phyloP scores from a whole-genome alignment of 2,113 vertebrate genomes.

The Salvator merianae region DNA sequence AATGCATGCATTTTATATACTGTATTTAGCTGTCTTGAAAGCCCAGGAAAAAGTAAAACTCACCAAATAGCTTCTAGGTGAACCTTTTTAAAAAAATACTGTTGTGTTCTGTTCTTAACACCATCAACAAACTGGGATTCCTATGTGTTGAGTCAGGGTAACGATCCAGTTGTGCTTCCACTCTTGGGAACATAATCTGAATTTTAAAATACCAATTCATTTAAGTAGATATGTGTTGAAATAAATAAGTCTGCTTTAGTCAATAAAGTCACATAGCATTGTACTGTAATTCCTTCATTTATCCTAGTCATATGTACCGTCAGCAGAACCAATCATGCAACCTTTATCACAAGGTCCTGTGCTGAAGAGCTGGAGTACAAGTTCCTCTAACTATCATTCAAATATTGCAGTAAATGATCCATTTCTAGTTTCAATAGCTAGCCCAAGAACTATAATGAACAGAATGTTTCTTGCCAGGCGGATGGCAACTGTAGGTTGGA shows the following conservation, averaged over 20 bases:
- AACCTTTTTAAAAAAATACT: neutral
- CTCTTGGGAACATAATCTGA: neutral
- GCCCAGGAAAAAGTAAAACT: neutral
- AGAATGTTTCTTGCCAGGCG: neutral
- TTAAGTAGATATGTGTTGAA: neutral
- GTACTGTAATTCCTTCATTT: too few relatives aligned
- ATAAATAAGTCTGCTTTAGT: too few relatives aligned
- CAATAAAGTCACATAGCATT: neutral
- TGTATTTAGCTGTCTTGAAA: neutral
- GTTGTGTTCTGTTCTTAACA: neutral
- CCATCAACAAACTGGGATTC: neutral
- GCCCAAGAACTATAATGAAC: neutral
- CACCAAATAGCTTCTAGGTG: too few relatives aligned
- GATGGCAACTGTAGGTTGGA: neutral
- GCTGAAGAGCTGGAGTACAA: neutral
- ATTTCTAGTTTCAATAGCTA: too few relatives aligned
- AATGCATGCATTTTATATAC: neutral
- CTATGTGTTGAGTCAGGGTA: neutral
- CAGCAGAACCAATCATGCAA: too few relatives aligned
- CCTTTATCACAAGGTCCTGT: neutral
- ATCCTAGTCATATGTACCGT: too few relatives aligned
- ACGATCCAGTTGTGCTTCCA: neutral
- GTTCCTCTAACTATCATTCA: neutral
- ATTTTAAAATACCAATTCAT: neutral
- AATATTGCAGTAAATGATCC: neutral